phyloP scores from a whole-genome alignment of 2,113 vertebrate genomes.

The Scortum barcoo region DNA sequence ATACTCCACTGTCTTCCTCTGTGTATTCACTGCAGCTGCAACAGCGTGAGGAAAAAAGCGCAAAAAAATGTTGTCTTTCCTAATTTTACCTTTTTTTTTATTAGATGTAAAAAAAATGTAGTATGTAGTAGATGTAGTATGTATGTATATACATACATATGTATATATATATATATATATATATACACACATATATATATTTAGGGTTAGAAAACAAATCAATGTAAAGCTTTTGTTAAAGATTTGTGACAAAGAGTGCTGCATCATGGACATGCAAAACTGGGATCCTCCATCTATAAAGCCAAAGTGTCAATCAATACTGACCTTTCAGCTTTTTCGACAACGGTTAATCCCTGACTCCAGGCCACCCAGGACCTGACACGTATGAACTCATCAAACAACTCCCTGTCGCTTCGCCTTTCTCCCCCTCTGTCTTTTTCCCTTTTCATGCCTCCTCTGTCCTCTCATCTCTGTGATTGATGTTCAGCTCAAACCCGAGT shows the following conservation, averaged over 20 bases:
- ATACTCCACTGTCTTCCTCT: slow-evolving; percentile 1
- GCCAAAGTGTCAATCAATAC: slow-evolving; percentile 68
- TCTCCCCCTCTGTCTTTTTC: slow-evolving; percentile 48
- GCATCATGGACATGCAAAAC: slow-evolving; percentile 55
- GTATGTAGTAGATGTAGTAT: no score
- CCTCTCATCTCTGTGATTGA: slow-evolving; percentile 72
- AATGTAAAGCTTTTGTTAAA: slow-evolving; percentile 48
- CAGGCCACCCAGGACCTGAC: slow-evolving; percentile 70
- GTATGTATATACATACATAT: no score
- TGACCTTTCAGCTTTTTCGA: slow-evolving; percentile 75
- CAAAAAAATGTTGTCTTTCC: not conserved
- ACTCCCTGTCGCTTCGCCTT: slow-evolving; percentile 55
- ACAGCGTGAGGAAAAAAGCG: not conserved
- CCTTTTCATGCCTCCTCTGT: slow-evolving; percentile 49
- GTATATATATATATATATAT: no score
- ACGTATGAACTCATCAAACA: slow-evolving; percentile 76
- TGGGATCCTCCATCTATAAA: slow-evolving; percentile 36
- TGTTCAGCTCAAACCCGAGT: slow-evolving; percentile 40
- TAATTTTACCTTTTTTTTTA: not conserved
- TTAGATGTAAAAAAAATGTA: no score
- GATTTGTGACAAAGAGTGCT: slow-evolving; percentile 24
- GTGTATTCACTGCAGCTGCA: slow-evolving; percentile 6
- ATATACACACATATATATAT: no score
- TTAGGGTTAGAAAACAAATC: slow-evolving; percentile 41
- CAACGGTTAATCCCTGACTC: slow-evolving; percentile 69